A percentile compares a stretch with the other conserved stretches of the same genome.
Evolutionary conservation across 2,113 vertebrate species (phyloP).

Genomic region (Capra hircus): DNA sequence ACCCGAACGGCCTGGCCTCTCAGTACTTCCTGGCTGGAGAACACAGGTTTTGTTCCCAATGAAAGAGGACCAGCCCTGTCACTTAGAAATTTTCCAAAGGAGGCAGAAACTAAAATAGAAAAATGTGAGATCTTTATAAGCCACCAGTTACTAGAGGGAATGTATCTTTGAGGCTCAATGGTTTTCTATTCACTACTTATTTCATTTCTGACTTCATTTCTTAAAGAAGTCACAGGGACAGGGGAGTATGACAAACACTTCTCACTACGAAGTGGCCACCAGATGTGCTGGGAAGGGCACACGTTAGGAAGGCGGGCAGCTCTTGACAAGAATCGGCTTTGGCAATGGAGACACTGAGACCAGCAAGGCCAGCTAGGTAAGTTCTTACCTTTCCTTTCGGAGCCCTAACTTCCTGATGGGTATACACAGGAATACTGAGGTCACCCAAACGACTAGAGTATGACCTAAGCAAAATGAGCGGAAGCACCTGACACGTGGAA

Average conservation of each 20-base stretch:
- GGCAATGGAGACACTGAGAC: neutral
- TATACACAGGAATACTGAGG: accelerated
- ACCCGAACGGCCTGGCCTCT: neutral
- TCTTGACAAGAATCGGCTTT: too few relatives aligned
- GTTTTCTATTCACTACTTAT: neutral
- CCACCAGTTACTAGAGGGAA: neutral
- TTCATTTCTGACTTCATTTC: neutral
- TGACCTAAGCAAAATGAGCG: accelerated
- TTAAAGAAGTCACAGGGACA: neutral
- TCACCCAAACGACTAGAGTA: neutral
- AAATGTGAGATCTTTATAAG: neutral
- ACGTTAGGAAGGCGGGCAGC: neutral
- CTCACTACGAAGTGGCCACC: neutral
- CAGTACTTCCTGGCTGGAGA: neutral
- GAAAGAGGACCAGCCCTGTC: neutral
- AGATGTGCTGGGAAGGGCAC: neutral
- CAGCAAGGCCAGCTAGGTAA: neutral
- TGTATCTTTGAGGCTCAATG: too few relatives aligned
- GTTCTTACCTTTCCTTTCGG: neutral
- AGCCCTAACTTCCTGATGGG: neutral
- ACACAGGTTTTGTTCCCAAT: neutral
- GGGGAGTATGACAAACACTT: neutral
- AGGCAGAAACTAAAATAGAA: neutral
- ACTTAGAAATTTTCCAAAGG: neutral
- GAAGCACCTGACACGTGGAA: neutral